These are phyloP conservation scores for Campopleginae sp. DNA, from an alignment of 2,888 invertebrate genomes.

Conservation along the genomic window DNA sequence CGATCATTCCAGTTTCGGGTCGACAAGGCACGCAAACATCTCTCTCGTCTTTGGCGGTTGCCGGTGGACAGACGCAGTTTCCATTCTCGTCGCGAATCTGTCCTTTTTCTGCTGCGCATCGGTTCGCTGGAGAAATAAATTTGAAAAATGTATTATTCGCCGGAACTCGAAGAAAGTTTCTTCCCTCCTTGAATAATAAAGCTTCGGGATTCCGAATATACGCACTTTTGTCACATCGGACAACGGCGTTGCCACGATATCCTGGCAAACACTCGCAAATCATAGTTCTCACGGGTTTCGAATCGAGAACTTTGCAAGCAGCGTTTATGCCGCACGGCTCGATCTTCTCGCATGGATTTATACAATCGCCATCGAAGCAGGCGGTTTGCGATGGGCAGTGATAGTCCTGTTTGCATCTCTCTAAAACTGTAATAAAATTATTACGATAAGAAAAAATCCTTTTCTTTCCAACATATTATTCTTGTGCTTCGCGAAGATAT, in stretches of 20 bases:
- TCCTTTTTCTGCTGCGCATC: conserved; percentile 89
- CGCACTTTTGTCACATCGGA: conserved; percentile 92
- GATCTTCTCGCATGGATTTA: conserved; percentile 92
- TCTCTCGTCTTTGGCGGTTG: conserved; percentile 90
- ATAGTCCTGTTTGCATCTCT: conserved; percentile 90
- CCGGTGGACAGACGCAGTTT: conserved; percentile 91
- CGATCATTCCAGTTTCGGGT: conserved; percentile 89
- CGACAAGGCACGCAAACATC: conserved; percentile 92
- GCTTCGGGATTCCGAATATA: conserved; percentile 66
- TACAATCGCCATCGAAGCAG: conserved; percentile 92
- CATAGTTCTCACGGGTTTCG: conserved; percentile 94
- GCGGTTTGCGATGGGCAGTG: conserved; percentile 94
- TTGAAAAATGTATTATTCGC: background rate
- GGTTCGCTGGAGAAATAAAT: conserved; percentile 83
- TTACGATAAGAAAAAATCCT: background rate
- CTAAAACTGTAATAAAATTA: conserved; percentile 81
- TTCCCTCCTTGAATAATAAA: background rate
- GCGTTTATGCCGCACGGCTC: conserved; percentile 93
- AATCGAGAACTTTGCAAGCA: conserved; percentile 91
- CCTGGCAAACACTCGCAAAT: conserved; percentile 94
- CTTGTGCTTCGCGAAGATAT: too few relatives aligned
- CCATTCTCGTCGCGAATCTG: conserved; percentile 88
- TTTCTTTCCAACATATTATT: background rate
- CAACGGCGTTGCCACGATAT: conserved; percentile 94
- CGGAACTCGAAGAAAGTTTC: background rate